A percentile compares a stretch with the other conserved stretches of the same genome.
These are phyloP conservation scores for Meteorus sp. DNA, from an alignment of 1,140 invertebrate genomes.

Conservation along the genomic window DNA sequence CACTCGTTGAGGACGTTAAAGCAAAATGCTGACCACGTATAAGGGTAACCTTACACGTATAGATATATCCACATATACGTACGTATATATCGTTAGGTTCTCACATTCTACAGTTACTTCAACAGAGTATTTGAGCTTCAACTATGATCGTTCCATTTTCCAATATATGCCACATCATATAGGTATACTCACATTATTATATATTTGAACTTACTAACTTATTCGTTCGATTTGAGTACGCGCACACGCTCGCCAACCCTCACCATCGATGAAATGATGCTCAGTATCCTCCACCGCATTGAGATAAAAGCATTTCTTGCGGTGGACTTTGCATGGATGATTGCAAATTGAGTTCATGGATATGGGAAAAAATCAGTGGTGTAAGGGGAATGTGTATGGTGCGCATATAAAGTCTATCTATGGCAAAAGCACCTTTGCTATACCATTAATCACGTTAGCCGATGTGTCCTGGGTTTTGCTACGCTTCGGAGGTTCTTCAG, in stretches of 20 bases:
- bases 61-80: too few species aligned
- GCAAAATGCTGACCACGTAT: conserved; percentile 25
- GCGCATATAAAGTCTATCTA: neutral
- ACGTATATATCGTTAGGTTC: conserved; percentile 15
- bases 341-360: conserved; percentile 2
- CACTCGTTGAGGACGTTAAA: conserved; percentile 24
- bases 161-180: neutral
- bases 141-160: neutral
- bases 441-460: conserved; percentile 48
- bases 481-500: conserved; percentile 32
- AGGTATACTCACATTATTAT: too few species aligned
- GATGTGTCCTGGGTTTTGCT: conserved; percentile 27
- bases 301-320: conserved; percentile 36
- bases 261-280: conserved; percentile 34
- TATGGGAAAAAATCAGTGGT: conserved; percentile 14
- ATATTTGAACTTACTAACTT: too few species aligned
- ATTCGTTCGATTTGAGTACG: too few species aligned
- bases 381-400: neutral
- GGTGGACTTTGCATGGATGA: conserved; percentile 2
- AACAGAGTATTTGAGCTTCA: conserved; percentile 1
- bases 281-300: conserved; percentile 24
- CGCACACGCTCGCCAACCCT: conserved; percentile 14
- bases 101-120: neutral
- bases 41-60: too few species aligned
- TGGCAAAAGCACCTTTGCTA: conserved; percentile 23